These are phyloP conservation scores for Zingel zingel DNA, from an alignment of 2,113 vertebrate species.

Conservation along the genomic window DNA sequence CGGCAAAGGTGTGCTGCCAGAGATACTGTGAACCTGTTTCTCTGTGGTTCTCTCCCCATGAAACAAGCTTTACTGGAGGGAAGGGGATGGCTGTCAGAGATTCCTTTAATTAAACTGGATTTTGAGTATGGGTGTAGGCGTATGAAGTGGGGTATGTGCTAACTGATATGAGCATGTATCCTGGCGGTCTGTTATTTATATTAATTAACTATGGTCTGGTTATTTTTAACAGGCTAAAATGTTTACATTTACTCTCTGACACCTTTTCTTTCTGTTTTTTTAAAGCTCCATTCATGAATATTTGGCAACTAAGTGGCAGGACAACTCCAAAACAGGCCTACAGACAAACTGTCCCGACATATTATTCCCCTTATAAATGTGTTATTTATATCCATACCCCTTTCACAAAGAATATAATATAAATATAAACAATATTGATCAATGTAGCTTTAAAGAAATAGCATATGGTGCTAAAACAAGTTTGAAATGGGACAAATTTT, in stretches of 20 bases:
- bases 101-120: conserved; percentile 28
- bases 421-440: neutral
- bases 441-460: neutral
- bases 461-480: neutral
- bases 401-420: neutral
- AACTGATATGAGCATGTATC: neutral
- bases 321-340: neutral
- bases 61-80: conserved; percentile 34
- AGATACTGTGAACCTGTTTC: conserved; percentile 49
- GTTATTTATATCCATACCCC: neutral
- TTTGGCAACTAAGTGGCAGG: neutral
- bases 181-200: neutral
- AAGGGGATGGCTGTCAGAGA: conserved; percentile 8
- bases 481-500: conserved; percentile 7
- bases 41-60: conserved; percentile 27
- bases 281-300: neutral
- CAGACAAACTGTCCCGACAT: neutral
- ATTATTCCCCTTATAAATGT: neutral
- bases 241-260: conserved; percentile 2
- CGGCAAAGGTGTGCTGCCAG: conserved; percentile 40
- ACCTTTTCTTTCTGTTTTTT: neutral
- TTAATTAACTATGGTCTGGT: neutral
- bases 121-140: neutral
- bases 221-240: neutral
- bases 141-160: neutral